Evolutionary conservation across 2,113 vertebrate species (phyloP).

Genomic region (Opisthocomus hoazin): DNA sequence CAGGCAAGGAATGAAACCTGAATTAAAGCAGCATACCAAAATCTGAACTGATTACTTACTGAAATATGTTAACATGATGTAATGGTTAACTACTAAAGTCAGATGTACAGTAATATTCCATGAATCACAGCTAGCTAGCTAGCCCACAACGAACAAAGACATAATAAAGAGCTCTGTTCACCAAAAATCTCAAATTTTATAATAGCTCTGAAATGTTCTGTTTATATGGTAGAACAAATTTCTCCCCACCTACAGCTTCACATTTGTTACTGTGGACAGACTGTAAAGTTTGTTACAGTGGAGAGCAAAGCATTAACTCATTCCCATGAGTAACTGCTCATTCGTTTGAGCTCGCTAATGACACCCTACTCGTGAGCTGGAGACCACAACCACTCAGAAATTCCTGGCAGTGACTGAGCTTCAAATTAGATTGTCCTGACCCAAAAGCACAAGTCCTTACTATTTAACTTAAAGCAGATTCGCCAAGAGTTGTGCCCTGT

Average conservation of each 20-base stretch:
- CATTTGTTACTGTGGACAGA: constrained; percentile 2
- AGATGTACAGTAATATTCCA: constrained; percentile 68
- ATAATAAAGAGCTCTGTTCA: constrained; percentile 56
- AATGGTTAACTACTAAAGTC: constrained; percentile 67
- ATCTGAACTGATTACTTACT: constrained; percentile 75
- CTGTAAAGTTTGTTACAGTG: not conserved
- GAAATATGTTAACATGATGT: constrained; percentile 75
- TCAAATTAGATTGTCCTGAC: constrained; percentile 30
- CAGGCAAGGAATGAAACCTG: constrained; percentile 65
- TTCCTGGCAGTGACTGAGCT: constrained; percentile 2
- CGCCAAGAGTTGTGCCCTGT: not conserved
- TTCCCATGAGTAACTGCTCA: not conserved
- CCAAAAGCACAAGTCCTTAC: not conserved
- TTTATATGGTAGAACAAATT: constrained; percentile 30
- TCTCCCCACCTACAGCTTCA: constrained; percentile 46
- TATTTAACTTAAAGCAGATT: constrained; percentile 9
- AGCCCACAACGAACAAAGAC: constrained; percentile 32
- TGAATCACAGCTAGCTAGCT: constrained; percentile 68
- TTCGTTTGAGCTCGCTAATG: not conserved
- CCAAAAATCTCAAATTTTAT: constrained; percentile 42
- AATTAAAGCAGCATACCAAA: constrained; percentile 68
- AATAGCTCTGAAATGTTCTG: constrained; percentile 42
- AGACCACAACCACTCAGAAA: constrained; percentile 21
- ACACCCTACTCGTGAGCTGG: not conserved
- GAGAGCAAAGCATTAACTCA: not conserved